Evolutionary conservation across 2,888 invertebrate species (phyloP), one percentile per base, ranked within the genome.

Genomic region (Ethmia dodecea): DNA sequence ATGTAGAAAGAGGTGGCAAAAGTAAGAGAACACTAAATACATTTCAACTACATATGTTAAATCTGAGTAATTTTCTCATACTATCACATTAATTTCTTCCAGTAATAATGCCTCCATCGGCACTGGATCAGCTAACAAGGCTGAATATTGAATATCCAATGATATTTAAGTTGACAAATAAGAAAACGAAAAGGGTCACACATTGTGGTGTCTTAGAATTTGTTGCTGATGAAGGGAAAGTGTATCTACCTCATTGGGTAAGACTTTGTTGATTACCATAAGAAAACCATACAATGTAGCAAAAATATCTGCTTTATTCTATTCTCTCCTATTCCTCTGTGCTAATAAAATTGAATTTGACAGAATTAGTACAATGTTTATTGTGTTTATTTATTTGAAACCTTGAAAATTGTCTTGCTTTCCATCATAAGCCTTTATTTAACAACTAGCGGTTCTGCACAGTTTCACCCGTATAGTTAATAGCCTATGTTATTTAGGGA

Each of bases 21-120:
- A 98, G 97, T 97, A 88, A 86, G 89, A 60, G 8, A 26, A 8
- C n/a, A 1, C 22, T 22, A 22, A 22, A n/a, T n/a, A 22, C 3
- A n/a, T 22, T 22, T 22, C 20, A 22, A 8, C 20, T 22, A 22
- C 8, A 20, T 20, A 20, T 20, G 8, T 20, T 3, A 2, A 9
- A 20, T 20, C 5, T 4, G 22, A 22, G 22, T 1, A n/a, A 22
- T 22, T 22, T 22, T 22, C 4, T 22, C 8, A 22, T 22, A 22
- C n/a, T 22, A 22, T 8, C 3, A n/a, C 22, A 22, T n/a, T 22
- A 22, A 22, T n/a, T 22, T 22, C 22, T 90, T 90, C 33, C 80
- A 97, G 97, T 99, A 58, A 98, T 99, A 27, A 97, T 99, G 96
- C 98, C 99, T 5, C 97, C 98, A 0, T 98, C 98, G 26, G 98